These are phyloP conservation scores for Erebia aethiops DNA, from an alignment of 2,888 invertebrate genomes.

Conservation along the genomic window DNA sequence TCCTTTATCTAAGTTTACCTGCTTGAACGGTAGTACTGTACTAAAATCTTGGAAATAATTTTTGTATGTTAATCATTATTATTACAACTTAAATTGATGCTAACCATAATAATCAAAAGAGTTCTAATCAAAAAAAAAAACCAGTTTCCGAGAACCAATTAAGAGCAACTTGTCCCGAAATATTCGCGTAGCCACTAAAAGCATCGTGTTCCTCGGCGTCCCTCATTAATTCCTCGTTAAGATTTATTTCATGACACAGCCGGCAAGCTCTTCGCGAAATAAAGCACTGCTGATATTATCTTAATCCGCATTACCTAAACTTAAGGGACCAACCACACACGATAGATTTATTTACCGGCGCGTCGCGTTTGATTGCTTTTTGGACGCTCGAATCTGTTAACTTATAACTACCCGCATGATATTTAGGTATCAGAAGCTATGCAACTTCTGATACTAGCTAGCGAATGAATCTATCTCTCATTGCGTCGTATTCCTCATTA, in stretches of 20 bases:
- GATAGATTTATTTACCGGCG: too few relatives aligned
- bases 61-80: not conserved
- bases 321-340: too few relatives aligned
- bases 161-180: slow-evolving; percentile 54
- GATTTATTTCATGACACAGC: slow-evolving; percentile 51
- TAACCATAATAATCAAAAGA: too few relatives aligned
- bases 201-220: slow-evolving; percentile 49
- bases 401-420: too few relatives aligned
- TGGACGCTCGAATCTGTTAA: not conserved
- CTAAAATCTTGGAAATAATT: too few relatives aligned
- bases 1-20: too few relatives aligned
- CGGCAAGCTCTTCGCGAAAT: slow-evolving; percentile 40
- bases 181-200: slow-evolving; percentile 49
- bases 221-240: slow-evolving; percentile 68
- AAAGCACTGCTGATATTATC: slow-evolving; percentile 42
- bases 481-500: too few relatives aligned
- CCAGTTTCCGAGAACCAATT: slow-evolving; percentile 58
- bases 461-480: too few relatives aligned
- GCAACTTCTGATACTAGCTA: too few relatives aligned
- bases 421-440: too few relatives aligned
- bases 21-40: too few relatives aligned
- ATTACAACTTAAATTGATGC: too few relatives aligned
- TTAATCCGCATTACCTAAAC: slow-evolving; percentile 13
- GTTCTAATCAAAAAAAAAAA: slow-evolving; percentile 21
- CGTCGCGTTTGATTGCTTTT: not conserved